Base-by-base conservation (phyloP, 2,113 vertebrate species). In the Progne subis region DNA sequence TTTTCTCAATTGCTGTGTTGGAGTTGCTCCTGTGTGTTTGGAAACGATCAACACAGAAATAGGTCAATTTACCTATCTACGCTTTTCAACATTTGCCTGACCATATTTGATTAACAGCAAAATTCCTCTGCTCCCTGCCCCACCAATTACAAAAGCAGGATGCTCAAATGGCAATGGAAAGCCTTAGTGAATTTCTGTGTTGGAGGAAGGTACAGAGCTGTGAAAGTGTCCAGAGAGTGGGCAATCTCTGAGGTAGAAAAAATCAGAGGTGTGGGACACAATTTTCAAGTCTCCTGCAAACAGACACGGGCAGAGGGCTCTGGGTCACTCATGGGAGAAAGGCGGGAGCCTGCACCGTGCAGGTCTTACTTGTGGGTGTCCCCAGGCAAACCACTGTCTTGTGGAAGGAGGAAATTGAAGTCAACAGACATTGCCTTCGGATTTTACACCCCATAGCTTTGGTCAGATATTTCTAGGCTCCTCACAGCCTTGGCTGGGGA, bases 301-400 rank as follows among this genome's bases (percentile, higher is more conserved):
- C 1, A 13, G 6, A 14, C 17, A 43, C 0, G 1, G 23, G 20
- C 14, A 16, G n/a, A 37, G 5, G 25, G 18, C 29, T 74, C 75
- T 56, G 34, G 18, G 21, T 82, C 17, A 65, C 23, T 6, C 50
- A 18, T 1, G 1, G 26, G 15, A 29, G 26, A 56, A 28, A 41
- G 7, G 6, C 14, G 29, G 21, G 18, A 76, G 53, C 5, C 47
- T 63, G 20, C 1, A 2, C 19, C 5, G 0, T 43, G 16, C 25
- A 21, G 11, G 21, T 74, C 12, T 59, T 21, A 16, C 53, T 59
- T 39, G 16, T 1, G 2, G 12, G 15, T 60, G 24, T 19, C 37
- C 19, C 7, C 29, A 52, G 26, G 20, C 1, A 10, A 46, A 25
- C 10, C 3, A 2, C 0, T 11, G 16, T 14, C 69, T 49, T 64